Evolutionary conservation across 2,797 vertebrate species (phyloP).

Genomic region (Esox lucius): DNA sequence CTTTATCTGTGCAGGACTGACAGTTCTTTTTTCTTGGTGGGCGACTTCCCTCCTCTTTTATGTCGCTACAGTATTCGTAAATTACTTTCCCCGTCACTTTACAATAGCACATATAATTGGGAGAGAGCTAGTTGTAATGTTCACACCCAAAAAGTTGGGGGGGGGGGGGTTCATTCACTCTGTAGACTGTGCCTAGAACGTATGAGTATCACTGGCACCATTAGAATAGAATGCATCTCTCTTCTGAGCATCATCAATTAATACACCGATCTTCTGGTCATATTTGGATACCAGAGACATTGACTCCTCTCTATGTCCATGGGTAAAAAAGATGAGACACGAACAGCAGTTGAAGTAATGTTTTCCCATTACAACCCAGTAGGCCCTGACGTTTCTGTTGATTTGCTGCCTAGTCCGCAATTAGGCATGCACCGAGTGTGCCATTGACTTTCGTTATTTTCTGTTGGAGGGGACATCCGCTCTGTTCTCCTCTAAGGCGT

Average conservation of each 20-base stretch:
- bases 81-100: constrained; percentile 69
- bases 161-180: constrained; percentile 57
- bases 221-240: constrained; percentile 65
- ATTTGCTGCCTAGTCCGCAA: constrained; percentile 71
- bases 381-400: constrained; percentile 60
- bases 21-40: constrained; percentile 63
- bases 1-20: constrained; percentile 62
- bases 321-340: constrained; percentile 48
- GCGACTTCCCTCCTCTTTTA: constrained; percentile 71
- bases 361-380: constrained; percentile 39
- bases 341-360: constrained; percentile 35
- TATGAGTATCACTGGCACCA: constrained; percentile 66
- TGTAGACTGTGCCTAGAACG: neutral
- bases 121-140: constrained; percentile 68
- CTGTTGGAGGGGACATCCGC: constrained; percentile 61
- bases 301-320: constrained; percentile 53
- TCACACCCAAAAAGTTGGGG: constrained; percentile 69
- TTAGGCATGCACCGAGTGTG: constrained; percentile 66
- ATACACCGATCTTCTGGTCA: constrained; percentile 67
- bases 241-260: constrained; percentile 56
- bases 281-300: constrained; percentile 60
- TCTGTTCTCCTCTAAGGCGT: constrained; percentile 40
- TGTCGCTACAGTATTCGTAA: constrained; percentile 71
- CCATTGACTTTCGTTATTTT: constrained; percentile 65
- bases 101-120: constrained; percentile 72